Base-by-base conservation (phyloP, 2,888 invertebrate species). In the Zaprionus bogoriensis region DNA sequence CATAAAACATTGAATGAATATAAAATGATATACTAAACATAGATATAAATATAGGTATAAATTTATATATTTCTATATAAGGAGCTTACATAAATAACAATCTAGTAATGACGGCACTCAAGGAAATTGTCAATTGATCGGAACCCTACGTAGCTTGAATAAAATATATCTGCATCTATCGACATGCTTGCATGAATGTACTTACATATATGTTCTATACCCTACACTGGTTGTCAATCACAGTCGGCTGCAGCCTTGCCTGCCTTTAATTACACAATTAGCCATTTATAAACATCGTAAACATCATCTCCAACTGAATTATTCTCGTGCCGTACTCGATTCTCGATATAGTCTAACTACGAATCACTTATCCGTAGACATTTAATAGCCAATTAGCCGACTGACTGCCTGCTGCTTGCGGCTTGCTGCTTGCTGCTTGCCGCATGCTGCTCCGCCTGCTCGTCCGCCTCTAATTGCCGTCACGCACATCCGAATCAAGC, bases 381-480 rank as follows among this genome's bases (percentile, higher is more conserved):
- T 54, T 60, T 69, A 66, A 66, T 72, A 44, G 59, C 30, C 51
- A 55, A 69, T 72, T 69, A 66, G 45, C 38, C 30, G 46, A 39
- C 50, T 47, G 64, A 28, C n/a, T 57, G 61, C 48, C 27, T 23
- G 2, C 14, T 10, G 10, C 30, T n/a, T n/a, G n/a, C n/a, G n/a
- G n/a, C n/a, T n/a, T n/a, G n/a, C 5, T 14, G 12, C 30, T 14
- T 12, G 12, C 30, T 36, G 14, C 12, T 17, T 4, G 3, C 3
- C 10, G 0, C 27, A 0, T 9, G 7, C 7, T 12, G 4, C 57
- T 20, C 30, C 36, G 17, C 47, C 23, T 20, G 22, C 46, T 12
- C 41, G 38, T 32, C 41, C 48, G 32, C 42, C 28, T 36, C 14
- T 44, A 41, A 51, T 54, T 65, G 54, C 54, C 46, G 72, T 66